phyloP scores from a whole-genome alignment of 2,888 invertebrate species.

The Tipula vernalis region DNA sequence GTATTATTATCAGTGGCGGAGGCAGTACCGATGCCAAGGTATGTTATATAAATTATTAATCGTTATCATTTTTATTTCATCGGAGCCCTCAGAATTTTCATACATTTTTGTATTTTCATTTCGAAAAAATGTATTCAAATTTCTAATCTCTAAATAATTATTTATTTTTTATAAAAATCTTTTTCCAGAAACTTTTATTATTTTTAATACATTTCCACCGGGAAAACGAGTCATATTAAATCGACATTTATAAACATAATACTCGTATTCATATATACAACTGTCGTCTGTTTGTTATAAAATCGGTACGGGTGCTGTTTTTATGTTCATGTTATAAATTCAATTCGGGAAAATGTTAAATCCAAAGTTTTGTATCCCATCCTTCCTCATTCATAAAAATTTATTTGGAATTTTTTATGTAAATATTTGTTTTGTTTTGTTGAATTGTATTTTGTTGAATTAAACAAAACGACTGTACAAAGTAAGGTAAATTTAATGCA shows the following conservation, averaged over 20 bases:
- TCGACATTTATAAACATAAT: not conserved
- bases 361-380: not conserved
- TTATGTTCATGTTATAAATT: not conserved
- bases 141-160: not conserved
- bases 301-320: not conserved
- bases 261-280: not conserved
- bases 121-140: not conserved
- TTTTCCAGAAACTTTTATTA: not conserved
- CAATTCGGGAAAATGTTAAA: not conserved
- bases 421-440: not conserved
- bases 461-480: not conserved
- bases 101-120: not conserved
- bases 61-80: not conserved
- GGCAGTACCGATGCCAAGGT: slow-evolving; percentile 34
- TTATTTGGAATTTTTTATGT: not conserved
- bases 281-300: not conserved
- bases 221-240: not conserved
- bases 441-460: not conserved
- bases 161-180: not conserved
- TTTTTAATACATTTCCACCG: not conserved
- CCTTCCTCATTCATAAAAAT: not conserved
- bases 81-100: not conserved
- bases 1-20: slow-evolving; percentile 28
- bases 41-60: slow-evolving; percentile 8
- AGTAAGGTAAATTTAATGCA: not conserved